These are phyloP conservation scores for Ochropleura plecta DNA, from an alignment of 2,888 invertebrate species.

Conservation along the genomic window DNA sequence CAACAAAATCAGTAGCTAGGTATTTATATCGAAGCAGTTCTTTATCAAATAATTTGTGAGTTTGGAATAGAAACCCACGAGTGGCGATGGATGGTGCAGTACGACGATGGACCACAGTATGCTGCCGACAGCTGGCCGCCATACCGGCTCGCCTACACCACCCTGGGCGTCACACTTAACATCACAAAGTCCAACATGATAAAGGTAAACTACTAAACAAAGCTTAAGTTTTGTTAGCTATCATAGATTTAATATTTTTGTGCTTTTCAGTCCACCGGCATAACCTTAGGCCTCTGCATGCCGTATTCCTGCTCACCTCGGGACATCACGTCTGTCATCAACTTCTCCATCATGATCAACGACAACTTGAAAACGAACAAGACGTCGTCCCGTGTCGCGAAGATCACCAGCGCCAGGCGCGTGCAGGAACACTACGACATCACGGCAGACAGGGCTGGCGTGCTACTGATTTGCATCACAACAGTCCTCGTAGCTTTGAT, in stretches of 20 bases:
- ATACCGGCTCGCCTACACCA: slow-evolving; percentile 78
- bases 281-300: slow-evolving; percentile 86
- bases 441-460: slow-evolving; percentile 76
- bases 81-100: slow-evolving; percentile 76
- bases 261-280: slow-evolving; percentile 80
- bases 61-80: slow-evolving; percentile 69
- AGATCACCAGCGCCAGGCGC: slow-evolving; percentile 76
- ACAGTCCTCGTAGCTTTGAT: slow-evolving; percentile 76
- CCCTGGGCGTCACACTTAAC: slow-evolving; percentile 79
- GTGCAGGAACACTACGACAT: slow-evolving; percentile 76
- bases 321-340: slow-evolving; percentile 86
- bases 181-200: slow-evolving; percentile 82
- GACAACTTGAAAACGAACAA: slow-evolving; percentile 82
- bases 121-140: slow-evolving; percentile 78
- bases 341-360: slow-evolving; percentile 86
- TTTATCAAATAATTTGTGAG: slow-evolving; percentile 5
- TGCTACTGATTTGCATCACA: slow-evolving; percentile 77
- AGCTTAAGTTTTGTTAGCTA: neutral
- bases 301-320: slow-evolving; percentile 84
- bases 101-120: slow-evolving; percentile 72
- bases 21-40: neutral
- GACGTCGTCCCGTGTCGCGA: slow-evolving; percentile 79
- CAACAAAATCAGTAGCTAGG: neutral
- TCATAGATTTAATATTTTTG: neutral
- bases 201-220: slow-evolving; percentile 72